Conservation (phyloP, 1,140 invertebrate species). For the Drosophila pectinifera region DNA sequence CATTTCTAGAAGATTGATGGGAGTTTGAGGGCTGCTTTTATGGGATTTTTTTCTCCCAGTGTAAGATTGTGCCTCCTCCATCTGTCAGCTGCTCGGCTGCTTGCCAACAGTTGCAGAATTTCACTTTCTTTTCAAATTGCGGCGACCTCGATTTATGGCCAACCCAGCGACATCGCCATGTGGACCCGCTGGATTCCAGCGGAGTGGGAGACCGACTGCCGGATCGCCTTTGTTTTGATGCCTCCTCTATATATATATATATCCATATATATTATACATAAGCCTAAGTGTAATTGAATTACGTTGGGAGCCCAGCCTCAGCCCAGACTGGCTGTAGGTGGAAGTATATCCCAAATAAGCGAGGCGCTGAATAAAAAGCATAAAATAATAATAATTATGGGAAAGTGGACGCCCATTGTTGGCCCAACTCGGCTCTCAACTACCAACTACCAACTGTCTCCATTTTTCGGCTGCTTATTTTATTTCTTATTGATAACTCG, state of each 20-base stretch:
- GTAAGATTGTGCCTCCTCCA: constrained; percentile 45
- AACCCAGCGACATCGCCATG: constrained; percentile 52
- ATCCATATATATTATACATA: background rate
- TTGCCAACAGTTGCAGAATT: constrained; percentile 75
- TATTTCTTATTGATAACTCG: constrained; percentile 47
- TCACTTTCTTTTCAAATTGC: constrained; percentile 82
- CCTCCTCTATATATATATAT: background rate
- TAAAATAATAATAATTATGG: constrained; percentile 72
- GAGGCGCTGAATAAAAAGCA: constrained; percentile 26
- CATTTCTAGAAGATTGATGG: too few relatives aligned
- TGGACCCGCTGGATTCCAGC: constrained; percentile 42
- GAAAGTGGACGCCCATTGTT: constrained; percentile 77
- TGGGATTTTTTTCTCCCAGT: background rate
- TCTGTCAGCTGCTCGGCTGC: constrained; percentile 61
- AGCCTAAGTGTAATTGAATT: constrained; percentile 63
- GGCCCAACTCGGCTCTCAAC: constrained; percentile 16
- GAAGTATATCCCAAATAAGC: constrained; percentile 31
- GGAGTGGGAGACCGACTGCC: constrained; percentile 18
- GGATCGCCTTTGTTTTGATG: constrained; percentile 70
- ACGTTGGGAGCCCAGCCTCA: constrained; percentile 52
- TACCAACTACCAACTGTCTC: constrained; percentile 19
- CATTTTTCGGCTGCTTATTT: constrained; percentile 45
- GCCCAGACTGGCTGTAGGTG: constrained; percentile 18
- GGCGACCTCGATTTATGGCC: constrained; percentile 74
- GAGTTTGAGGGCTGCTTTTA: too few relatives aligned